Conservation (phyloP, 53 echinoderm and acorn worm species). For the Antedon mediterranea region DNA sequence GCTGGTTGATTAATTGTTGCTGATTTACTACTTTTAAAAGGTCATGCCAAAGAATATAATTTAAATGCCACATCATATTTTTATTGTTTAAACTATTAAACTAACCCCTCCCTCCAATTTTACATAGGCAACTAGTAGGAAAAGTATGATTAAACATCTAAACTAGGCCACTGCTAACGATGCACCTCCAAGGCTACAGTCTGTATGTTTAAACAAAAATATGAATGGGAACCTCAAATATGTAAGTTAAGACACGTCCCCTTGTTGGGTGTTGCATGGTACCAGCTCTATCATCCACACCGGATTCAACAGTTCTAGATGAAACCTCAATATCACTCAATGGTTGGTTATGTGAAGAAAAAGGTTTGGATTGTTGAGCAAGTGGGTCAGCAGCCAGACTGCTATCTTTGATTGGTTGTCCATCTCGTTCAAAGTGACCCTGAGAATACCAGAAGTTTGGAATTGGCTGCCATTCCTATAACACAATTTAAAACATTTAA, state of each 20-base stretch:
- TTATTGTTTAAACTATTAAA: no score
- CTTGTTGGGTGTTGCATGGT: conserved; percentile 62
- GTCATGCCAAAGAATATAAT: no score
- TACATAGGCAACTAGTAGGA: no score
- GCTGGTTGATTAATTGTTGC: no score
- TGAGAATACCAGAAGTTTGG: conserved; percentile 46
- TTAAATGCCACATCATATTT: no score
- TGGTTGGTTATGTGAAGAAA: background rate
- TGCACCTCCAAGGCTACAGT: no score
- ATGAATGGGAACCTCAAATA: conserved; percentile 56
- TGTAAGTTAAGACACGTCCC: conserved; percentile 68
- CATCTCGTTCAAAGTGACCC: conserved; percentile 57
- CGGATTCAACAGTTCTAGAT: conserved; percentile 39
- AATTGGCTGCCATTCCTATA: conserved; percentile 80
- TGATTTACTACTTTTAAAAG: no score
- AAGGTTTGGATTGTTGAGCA: background rate
- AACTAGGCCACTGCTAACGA: no score
- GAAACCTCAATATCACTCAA: conserved; percentile 44
- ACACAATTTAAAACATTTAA: background rate
- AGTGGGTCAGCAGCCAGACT: background rate
- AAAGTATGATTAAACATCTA: no score
- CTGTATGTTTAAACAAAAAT: no score
- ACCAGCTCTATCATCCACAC: conserved; percentile 74
- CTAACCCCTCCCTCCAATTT: no score
- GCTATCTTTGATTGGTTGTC: conserved; percentile 21